A percentile compares a stretch with the other conserved stretches of the same genome.
These are phyloP conservation scores for Brachyptera putata DNA, from an alignment of 2,888 invertebrate species.

Conservation along the genomic window DNA sequence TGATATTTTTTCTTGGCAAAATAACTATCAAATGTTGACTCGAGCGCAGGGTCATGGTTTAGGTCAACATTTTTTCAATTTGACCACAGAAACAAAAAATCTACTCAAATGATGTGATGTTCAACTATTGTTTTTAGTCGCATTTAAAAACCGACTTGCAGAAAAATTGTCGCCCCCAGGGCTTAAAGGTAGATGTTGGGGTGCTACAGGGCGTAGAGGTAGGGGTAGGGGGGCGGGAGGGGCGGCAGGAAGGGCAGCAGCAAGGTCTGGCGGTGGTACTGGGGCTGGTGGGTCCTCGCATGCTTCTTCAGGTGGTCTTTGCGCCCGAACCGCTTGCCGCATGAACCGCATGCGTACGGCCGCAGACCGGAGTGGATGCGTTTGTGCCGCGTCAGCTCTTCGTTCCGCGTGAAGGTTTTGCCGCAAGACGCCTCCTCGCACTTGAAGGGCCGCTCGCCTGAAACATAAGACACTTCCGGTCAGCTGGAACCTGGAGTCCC, in stretches of 20 bases:
- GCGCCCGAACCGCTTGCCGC: slow-evolving; percentile 89
- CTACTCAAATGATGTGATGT: too few relatives aligned
- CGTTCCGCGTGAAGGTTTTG: slow-evolving; percentile 87
- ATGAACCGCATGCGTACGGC: slow-evolving; percentile 80
- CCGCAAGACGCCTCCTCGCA: slow-evolving; percentile 82
- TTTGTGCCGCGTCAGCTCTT: slow-evolving; percentile 87
- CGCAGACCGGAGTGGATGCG: slow-evolving; percentile 82
- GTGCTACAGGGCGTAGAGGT: slow-evolving; percentile 12
- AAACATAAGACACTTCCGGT: too few relatives aligned
- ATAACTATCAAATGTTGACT: too few relatives aligned
- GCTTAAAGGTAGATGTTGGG: too few relatives aligned
- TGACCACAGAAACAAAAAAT: too few relatives aligned
- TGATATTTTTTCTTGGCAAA: too few relatives aligned
- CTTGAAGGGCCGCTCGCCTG: slow-evolving; percentile 81
- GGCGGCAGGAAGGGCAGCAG: slow-evolving; percentile 6
- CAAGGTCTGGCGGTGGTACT: slow-evolving; percentile 6
- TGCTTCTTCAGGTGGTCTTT: slow-evolving; percentile 95
- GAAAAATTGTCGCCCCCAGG: too few relatives aligned
- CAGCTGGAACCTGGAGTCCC: too few relatives aligned
- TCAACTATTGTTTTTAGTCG: too few relatives aligned
- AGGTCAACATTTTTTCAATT: too few relatives aligned
- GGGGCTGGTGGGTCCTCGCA: slow-evolving; percentile 66
- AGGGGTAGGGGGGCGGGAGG: slow-evolving; percentile 1
- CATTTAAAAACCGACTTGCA: too few relatives aligned
- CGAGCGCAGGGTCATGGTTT: too few relatives aligned